Conservation (phyloP, 2,113 vertebrate genomes). For the Hippocampus mohnikei region DNA sequence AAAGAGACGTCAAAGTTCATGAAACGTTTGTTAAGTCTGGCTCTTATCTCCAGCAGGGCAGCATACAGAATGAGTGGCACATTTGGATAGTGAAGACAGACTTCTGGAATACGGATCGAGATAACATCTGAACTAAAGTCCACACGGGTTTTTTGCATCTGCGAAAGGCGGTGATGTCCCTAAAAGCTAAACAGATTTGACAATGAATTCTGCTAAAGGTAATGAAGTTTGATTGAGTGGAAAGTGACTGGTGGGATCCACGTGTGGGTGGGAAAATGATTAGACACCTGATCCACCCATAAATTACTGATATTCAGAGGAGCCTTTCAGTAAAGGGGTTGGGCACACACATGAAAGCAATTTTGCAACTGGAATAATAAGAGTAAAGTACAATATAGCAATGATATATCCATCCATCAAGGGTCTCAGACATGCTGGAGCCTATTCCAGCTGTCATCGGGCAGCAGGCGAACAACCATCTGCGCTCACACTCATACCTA, state of each 20-base stretch:
- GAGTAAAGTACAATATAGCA: too few relatives aligned
- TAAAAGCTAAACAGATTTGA: conserved; percentile 63
- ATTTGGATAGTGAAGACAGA: conserved; percentile 23
- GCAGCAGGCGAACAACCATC: too few relatives aligned
- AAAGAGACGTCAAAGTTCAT: conserved; percentile 4
- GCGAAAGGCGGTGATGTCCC: conserved; percentile 45
- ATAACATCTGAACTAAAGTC: conserved; percentile 57
- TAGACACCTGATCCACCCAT: conserved; percentile 65
- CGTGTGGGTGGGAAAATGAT: conserved; percentile 57
- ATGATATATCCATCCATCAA: too few relatives aligned
- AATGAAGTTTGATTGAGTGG: conserved; percentile 74
- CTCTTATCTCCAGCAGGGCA: conserved; percentile 25
- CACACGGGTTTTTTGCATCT: conserved; percentile 56
- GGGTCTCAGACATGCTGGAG: too few relatives aligned
- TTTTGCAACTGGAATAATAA: not conserved
- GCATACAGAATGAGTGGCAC: conserved; percentile 27
- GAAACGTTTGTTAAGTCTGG: conserved; percentile 8
- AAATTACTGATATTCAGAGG: conserved; percentile 68
- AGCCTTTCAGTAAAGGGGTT: conserved; percentile 42
- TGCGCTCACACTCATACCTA: too few relatives aligned
- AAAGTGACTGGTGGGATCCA: conserved; percentile 65
- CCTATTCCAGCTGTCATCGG: too few relatives aligned
- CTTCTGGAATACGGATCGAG: conserved; percentile 49
- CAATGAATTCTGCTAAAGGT: conserved; percentile 61
- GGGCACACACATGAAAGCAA: conserved; percentile 30